These are phyloP conservation scores for Hyles lineata DNA, from an alignment of 2,888 invertebrate species.

Conservation along the genomic window DNA sequence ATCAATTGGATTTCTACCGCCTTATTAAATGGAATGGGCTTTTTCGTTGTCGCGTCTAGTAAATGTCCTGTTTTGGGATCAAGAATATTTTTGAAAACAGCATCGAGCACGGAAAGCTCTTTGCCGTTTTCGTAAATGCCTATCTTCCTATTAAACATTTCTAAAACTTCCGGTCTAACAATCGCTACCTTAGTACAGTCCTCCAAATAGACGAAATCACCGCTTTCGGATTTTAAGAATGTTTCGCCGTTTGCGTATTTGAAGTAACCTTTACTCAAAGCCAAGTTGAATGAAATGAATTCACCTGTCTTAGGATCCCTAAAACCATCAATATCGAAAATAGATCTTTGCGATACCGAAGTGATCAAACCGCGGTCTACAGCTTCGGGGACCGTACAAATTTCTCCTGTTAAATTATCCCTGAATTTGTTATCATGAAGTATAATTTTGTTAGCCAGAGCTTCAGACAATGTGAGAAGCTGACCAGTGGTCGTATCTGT, in stretches of 20 bases:
- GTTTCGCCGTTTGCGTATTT: conserved; percentile 90
- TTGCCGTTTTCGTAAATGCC: conserved; percentile 91
- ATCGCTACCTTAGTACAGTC: conserved; percentile 92
- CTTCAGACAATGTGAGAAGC: conserved; percentile 93
- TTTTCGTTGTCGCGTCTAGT: conserved; percentile 89
- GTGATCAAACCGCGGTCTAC: conserved; percentile 95
- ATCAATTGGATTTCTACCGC: conserved; percentile 94
- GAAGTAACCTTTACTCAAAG: conserved; percentile 90
- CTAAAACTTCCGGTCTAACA: conserved; percentile 93
- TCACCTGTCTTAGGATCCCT: conserved; percentile 92
- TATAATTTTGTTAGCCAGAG: conserved; percentile 92
- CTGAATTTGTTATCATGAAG: conserved; percentile 89
- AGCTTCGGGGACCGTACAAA: conserved; percentile 92
- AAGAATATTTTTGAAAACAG: conserved; percentile 93
- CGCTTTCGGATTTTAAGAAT: conserved; percentile 89
- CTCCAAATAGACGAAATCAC: conserved; percentile 90
- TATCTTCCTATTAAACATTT: conserved; percentile 93
- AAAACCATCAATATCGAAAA: conserved; percentile 96
- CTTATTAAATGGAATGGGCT: conserved; percentile 91
- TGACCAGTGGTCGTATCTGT: conserved; percentile 92
- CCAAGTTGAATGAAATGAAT: conserved; percentile 93
- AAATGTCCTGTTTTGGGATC: conserved; percentile 95
- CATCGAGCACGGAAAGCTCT: conserved; percentile 93
- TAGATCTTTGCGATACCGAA: conserved; percentile 93
- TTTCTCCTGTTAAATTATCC: conserved; percentile 89